These are phyloP conservation scores for Vombatus ursinus DNA, from an alignment of 2,113 vertebrate species.

Conservation along the genomic window DNA sequence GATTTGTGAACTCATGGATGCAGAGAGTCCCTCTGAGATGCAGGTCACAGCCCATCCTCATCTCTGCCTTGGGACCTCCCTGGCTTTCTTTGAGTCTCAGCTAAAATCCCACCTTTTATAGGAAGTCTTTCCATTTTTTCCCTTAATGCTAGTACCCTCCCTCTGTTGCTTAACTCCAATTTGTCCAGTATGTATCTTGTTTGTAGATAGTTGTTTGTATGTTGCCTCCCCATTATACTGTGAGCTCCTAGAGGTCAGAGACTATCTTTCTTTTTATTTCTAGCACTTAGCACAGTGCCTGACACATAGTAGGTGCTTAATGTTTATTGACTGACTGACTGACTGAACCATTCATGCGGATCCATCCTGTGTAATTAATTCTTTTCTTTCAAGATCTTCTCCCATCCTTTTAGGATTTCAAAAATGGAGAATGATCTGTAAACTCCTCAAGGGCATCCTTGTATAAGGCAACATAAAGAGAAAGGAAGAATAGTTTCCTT, in stretches of 20 bases:
- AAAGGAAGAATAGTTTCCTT: background rate
- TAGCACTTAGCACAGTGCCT: background rate
- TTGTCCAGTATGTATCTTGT: background rate
- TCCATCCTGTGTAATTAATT: background rate
- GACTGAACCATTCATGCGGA: background rate
- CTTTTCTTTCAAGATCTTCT: background rate
- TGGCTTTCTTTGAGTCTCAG: background rate
- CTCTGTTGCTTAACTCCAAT: background rate
- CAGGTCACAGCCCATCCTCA: no score
- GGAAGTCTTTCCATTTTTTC: background rate
- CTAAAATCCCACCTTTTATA: background rate
- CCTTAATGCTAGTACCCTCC: background rate
- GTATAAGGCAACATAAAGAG: background rate
- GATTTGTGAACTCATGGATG: background rate
- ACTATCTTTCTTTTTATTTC: background rate
- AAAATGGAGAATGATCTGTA: background rate
- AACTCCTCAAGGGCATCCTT: background rate
- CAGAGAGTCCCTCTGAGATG: background rate
- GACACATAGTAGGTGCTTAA: background rate
- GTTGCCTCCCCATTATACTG: background rate
- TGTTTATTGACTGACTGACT: background rate
- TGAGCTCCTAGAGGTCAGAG: background rate
- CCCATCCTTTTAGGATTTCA: background rate
- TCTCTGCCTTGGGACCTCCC: background rate
- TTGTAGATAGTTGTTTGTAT: background rate